A percentile compares a stretch with the other conserved stretches of the same genome.
Evolutionary conservation across 2,113 vertebrate genomes (phyloP).

Genomic region (Coreoperca whiteheadi): DNA sequence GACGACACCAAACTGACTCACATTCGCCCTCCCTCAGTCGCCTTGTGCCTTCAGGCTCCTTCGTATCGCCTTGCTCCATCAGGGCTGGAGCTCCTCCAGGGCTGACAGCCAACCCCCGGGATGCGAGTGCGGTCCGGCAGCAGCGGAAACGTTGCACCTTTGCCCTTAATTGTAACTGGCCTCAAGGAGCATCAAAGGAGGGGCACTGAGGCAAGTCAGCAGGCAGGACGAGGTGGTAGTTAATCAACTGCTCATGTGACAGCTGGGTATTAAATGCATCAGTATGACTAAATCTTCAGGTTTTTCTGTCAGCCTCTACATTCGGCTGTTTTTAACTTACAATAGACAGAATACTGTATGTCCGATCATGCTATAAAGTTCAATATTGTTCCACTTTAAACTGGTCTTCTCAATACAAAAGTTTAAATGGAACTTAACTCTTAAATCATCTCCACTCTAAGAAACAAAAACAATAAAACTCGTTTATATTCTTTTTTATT

Average conservation of each 20-base stretch:
- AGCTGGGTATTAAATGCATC: background rate
- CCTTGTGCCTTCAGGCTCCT: slow-evolving; percentile 14
- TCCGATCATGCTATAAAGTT: background rate
- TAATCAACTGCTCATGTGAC: background rate
- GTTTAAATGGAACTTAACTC: background rate
- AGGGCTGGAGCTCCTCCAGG: slow-evolving; percentile 63
- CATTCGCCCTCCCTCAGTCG: background rate
- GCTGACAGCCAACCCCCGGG: slow-evolving; percentile 64
- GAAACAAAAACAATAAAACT: slow-evolving; percentile 14
- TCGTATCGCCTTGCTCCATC: slow-evolving; percentile 56
- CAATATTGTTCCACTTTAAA: background rate
- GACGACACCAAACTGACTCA: slow-evolving; percentile 43
- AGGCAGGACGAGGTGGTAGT: background rate
- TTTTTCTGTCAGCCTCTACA: background rate
- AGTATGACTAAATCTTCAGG: background rate
- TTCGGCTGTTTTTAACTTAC: no score
- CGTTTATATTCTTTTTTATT: slow-evolving; percentile 43
- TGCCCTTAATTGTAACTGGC: slow-evolving; percentile 61
- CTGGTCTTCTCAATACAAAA: no score
- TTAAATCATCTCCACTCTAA: background rate
- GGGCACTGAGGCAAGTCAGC: background rate
- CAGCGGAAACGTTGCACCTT: slow-evolving; percentile 72
- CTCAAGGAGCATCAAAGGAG: background rate
- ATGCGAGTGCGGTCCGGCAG: slow-evolving; percentile 56
- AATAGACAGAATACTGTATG: background rate